Percentiles rank a stretch among this genome's conserved stretches.
Evolutionary conservation across 2,113 vertebrate genomes (phyloP).

Genomic region (Rousettus leschenaultii): DNA sequence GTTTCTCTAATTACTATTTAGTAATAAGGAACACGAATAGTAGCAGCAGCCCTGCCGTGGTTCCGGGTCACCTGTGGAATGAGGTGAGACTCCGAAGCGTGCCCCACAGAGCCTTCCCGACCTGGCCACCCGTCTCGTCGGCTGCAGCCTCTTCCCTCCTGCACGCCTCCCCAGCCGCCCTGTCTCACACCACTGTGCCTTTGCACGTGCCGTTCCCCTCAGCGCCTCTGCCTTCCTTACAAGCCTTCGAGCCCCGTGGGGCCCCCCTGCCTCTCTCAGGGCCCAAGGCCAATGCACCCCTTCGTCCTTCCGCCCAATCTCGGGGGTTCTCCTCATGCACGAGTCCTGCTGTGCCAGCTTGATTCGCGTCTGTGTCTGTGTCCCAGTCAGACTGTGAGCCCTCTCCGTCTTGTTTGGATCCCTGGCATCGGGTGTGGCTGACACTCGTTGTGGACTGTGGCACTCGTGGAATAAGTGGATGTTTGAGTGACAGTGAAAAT

Average conservation of each 20-base stretch:
- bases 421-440: not conserved
- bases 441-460: not conserved
- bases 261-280: not conserved
- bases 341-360: rapidly evolving
- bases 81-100: not conserved
- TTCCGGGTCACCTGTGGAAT: not conserved
- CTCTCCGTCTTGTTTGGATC: rapidly evolving
- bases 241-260: rapidly evolving
- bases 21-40: not conserved
- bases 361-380: not conserved
- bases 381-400: rapidly evolving
- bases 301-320: not conserved
- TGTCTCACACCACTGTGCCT: not conserved
- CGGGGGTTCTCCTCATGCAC: not conserved
- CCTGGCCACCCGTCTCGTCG: rapidly evolving
- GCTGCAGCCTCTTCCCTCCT: not conserved
- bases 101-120: not conserved
- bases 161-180: rapidly evolving
- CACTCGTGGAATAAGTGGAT: not conserved
- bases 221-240: not conserved
- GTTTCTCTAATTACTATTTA: not conserved
- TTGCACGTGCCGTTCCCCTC: not conserved
- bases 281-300: not conserved
- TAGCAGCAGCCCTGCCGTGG: not conserved
- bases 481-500: not conserved